These are phyloP conservation scores for Pentalonia nigronervosa DNA, from an alignment of 1,140 invertebrate genomes.

Conservation along the genomic window DNA sequence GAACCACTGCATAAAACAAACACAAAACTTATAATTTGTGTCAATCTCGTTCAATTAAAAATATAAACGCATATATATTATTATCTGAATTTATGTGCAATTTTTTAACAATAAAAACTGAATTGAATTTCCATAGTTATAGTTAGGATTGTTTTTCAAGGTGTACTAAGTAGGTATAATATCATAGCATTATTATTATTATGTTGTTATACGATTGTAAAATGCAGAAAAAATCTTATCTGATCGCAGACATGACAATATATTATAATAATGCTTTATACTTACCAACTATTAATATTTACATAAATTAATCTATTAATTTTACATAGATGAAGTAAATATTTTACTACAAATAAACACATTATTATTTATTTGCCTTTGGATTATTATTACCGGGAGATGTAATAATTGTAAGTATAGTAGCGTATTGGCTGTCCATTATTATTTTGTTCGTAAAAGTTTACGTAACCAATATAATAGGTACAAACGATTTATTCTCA, in stretches of 20 bases:
- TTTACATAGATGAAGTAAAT: neutral
- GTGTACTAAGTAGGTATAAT: neutral
- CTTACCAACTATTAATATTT: neutral
- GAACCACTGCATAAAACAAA: neutral
- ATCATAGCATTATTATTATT: neutral
- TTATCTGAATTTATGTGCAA: neutral
- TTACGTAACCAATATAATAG: neutral
- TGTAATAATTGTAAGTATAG: neutral
- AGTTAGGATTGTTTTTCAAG: neutral
- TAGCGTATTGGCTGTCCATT: neutral
- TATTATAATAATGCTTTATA: neutral
- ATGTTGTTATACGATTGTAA: neutral
- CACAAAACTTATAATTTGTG: neutral
- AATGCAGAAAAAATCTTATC: neutral
- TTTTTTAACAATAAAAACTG: neutral
- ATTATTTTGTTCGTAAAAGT: neutral
- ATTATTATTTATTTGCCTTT: neutral
- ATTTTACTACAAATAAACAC: neutral
- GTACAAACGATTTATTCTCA: too few relatives aligned
- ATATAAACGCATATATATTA: neutral
- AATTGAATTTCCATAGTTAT: constrained; percentile 4
- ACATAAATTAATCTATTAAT: too few relatives aligned
- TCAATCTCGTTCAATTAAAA: neutral
- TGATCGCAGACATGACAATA: neutral
- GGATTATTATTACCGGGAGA: neutral